A percentile compares a stretch with the other conserved stretches of the same genome.
Conservation (phyloP, 1,140 invertebrate species). For the Oscheius sp. region DNA sequence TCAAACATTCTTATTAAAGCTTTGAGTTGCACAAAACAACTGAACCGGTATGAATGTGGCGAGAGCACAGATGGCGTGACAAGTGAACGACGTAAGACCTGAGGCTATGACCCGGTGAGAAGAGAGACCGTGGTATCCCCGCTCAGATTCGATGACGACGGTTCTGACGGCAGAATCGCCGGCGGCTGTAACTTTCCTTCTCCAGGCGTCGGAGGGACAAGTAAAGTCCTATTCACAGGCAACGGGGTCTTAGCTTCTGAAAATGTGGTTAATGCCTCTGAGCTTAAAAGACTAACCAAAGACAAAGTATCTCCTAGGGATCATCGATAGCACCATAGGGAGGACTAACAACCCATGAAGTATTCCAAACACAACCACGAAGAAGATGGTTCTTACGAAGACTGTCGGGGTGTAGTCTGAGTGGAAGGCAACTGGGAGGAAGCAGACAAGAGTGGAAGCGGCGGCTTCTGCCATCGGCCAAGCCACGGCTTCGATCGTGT, state of each 20-base stretch:
- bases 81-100: neutral
- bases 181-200: neutral
- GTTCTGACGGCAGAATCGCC: neutral
- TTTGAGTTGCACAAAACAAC: no score
- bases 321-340: constrained; percentile 58
- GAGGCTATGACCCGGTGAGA: constrained; percentile 1
- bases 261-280: neutral
- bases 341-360: constrained; percentile 61
- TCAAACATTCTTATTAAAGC: no score
- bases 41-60: neutral
- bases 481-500: constrained; percentile 73
- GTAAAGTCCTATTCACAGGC: neutral
- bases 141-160: neutral
- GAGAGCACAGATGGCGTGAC: neutral
- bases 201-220: neutral
- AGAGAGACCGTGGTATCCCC: constrained; percentile 1
- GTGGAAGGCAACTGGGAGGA: constrained; percentile 78
- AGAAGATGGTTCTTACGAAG: constrained; percentile 63
- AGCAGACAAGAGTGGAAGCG: constrained; percentile 83
- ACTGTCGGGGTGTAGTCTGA: constrained; percentile 65
- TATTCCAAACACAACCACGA: constrained; percentile 61
- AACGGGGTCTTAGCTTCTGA: neutral
- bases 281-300: neutral
- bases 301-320: constrained; percentile 21
- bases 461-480: constrained; percentile 84